phyloP scores from a whole-genome alignment of 2,797 vertebrate species.

The Toxotes lorentzi region DNA sequence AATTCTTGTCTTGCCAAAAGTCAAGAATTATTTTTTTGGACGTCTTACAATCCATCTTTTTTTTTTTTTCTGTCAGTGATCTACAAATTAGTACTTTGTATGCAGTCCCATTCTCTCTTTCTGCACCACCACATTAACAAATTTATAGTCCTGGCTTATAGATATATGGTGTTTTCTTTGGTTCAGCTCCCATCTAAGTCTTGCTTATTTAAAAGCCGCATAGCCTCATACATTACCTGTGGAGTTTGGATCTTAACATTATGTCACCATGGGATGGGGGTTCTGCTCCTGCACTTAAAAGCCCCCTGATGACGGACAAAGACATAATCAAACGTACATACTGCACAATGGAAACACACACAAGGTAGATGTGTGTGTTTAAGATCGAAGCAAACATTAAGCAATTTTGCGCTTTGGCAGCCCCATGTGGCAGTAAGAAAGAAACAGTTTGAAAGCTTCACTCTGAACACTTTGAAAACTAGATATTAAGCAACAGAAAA shows the following conservation, averaged over 20 bases:
- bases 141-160: slow-evolving; percentile 61
- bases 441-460: no score
- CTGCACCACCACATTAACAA: slow-evolving; percentile 60
- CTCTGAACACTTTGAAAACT: no score
- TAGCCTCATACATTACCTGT: slow-evolving; percentile 78
- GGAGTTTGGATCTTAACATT: slow-evolving; percentile 69
- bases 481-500: no score
- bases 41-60: background rate
- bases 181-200: slow-evolving; percentile 77
- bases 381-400: slow-evolving; percentile 1
- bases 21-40: slow-evolving; percentile 3
- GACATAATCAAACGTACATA: slow-evolving; percentile 78
- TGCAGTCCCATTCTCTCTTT: slow-evolving; percentile 62
- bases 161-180: slow-evolving; percentile 82
- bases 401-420: slow-evolving; percentile 53
- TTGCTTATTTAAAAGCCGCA: slow-evolving; percentile 79
- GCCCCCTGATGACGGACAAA: slow-evolving; percentile 82
- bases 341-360: slow-evolving; percentile 45
- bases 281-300: slow-evolving; percentile 82
- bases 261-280: slow-evolving; percentile 74
- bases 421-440: slow-evolving; percentile 45
- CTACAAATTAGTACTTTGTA: slow-evolving; percentile 49
- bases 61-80: slow-evolving; percentile 16
- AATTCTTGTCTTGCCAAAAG: background rate
- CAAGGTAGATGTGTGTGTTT: background rate